phyloP scores from a whole-genome alignment of 1,140 invertebrate species.

The Drosophila willistoni region DNA sequence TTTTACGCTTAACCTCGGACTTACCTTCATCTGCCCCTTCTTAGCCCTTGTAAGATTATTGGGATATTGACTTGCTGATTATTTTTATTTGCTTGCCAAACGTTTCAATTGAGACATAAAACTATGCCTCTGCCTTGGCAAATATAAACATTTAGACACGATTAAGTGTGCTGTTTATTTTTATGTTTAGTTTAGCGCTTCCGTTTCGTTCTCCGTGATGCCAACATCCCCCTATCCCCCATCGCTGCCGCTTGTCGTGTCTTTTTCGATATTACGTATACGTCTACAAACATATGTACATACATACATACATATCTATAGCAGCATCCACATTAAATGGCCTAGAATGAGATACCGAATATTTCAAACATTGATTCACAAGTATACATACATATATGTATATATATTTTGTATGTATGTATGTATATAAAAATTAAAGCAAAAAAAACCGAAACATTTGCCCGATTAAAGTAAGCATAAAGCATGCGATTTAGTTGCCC shows the following conservation, averaged over 20 bases:
- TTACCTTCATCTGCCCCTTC: background rate
- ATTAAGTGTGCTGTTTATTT: conserved; percentile 80
- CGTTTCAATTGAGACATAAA: conserved; percentile 76
- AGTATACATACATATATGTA: too few relatives aligned
- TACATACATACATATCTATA: background rate
- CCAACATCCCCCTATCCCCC: background rate
- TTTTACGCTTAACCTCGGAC: background rate
- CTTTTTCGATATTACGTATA: conserved; percentile 52
- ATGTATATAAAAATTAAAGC: conserved; percentile 22
- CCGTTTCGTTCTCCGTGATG: conserved; percentile 44
- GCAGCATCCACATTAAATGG: conserved; percentile 58
- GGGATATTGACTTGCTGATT: conserved; percentile 76
- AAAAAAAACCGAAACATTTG: conserved; percentile 36
- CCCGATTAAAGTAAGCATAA: conserved; percentile 52
- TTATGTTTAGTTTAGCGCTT: conserved; percentile 80
- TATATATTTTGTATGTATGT: too few relatives aligned
- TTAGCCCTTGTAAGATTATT: conserved; percentile 5
- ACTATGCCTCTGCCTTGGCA: conserved; percentile 64
- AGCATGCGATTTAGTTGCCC: conserved; percentile 17
- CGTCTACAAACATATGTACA: conserved; percentile 40
- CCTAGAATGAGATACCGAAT: conserved; percentile 61
- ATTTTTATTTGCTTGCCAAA: conserved; percentile 75
- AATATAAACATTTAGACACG: conserved; percentile 79
- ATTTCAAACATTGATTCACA: background rate
- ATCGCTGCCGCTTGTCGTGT: background rate